A percentile compares a stretch with the other conserved stretches of the same genome.
phyloP scores from a whole-genome alignment of 2,113 vertebrate species.

The Lagopus leucura region DNA sequence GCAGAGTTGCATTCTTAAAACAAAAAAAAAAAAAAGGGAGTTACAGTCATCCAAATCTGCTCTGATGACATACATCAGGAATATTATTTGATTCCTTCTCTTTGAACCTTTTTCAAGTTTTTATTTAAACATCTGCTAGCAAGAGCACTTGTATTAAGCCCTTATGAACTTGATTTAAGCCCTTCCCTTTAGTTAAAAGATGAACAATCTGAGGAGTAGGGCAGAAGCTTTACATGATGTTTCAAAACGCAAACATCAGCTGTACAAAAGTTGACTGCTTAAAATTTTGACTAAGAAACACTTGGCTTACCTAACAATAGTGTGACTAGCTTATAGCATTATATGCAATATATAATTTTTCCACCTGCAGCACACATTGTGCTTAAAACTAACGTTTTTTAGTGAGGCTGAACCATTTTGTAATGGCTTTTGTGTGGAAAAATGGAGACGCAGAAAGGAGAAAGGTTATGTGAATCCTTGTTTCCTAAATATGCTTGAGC shows the following conservation, averaged over 20 bases:
- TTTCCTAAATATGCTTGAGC: background rate
- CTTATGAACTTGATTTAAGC: background rate
- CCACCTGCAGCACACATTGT: constrained; percentile 32
- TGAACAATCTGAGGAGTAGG: constrained; percentile 1
- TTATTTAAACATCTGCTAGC: background rate
- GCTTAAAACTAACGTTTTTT: constrained; percentile 33
- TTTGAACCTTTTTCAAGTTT: constrained; percentile 59
- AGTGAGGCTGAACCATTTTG: constrained; percentile 3
- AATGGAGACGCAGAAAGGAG: background rate
- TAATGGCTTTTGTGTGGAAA: background rate
- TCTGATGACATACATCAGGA: constrained; percentile 35
- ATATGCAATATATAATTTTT: background rate
- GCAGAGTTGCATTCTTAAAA: constrained; percentile 32
- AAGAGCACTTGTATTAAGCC: constrained; percentile 21
- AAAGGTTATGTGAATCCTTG: constrained; percentile 6
- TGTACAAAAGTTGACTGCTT: constrained; percentile 23
- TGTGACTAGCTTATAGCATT: constrained; percentile 41
- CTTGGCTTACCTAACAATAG: constrained; percentile 29
- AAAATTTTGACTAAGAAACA: constrained; percentile 44
- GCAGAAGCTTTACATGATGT: constrained; percentile 2
- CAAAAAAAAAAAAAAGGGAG: background rate
- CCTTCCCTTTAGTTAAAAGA: background rate
- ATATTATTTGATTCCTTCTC: constrained; percentile 39
- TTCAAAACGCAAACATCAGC: constrained; percentile 44
- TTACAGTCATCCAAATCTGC: background rate